Conservation (phyloP, 1,140 invertebrate species). For the Bactericera cockerelli region DNA sequence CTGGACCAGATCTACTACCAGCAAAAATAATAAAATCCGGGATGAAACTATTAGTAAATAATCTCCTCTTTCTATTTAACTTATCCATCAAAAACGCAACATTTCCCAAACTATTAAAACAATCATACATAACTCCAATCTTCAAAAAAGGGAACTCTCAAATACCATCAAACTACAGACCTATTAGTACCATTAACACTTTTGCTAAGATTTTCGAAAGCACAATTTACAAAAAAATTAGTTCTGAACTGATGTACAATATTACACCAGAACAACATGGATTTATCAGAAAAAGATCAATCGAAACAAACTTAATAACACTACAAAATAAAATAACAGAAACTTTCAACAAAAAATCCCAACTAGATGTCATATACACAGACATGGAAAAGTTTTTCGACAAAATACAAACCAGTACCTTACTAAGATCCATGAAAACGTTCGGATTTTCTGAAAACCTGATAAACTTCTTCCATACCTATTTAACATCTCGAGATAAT, state of each 20-base stretch:
- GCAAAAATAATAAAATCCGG: too few relatives aligned
- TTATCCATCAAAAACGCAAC: not conserved
- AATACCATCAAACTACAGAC: not conserved
- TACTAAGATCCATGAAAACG: not conserved
- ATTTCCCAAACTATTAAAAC: not conserved
- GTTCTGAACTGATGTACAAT: too few relatives aligned
- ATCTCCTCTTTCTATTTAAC: not conserved
- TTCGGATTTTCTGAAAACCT: not conserved
- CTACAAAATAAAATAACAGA: not conserved
- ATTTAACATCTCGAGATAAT: not conserved
- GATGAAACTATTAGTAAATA: not conserved
- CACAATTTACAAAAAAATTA: not conserved
- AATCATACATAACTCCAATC: not conserved
- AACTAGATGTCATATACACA: constrained; percentile 2
- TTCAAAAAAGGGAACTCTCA: not conserved
- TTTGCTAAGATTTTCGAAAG: not conserved
- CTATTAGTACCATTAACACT: not conserved
- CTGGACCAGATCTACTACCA: too few relatives aligned
- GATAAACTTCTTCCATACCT: not conserved
- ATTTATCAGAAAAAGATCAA: not conserved
- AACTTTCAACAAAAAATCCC: not conserved
- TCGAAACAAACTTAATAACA: not conserved
- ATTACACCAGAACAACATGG: not conserved
- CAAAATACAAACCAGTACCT: not conserved
- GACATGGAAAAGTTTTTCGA: not conserved